Evolutionary conservation across 2,113 vertebrate species (phyloP).

Genomic region (Damaliscus lunatus): DNA sequence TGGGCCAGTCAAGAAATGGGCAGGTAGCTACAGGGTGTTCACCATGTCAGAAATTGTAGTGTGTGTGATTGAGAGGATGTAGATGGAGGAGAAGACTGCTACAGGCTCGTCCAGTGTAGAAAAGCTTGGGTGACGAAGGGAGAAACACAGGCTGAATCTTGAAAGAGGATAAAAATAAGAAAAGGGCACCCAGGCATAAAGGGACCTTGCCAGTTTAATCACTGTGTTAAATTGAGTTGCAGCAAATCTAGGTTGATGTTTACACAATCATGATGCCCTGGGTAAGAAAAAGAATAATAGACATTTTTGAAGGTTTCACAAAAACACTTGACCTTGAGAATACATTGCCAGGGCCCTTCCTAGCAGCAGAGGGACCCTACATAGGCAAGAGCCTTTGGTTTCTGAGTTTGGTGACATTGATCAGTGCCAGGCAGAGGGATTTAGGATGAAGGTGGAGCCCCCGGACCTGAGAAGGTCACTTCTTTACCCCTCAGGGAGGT

Average conservation of each 20-base stretch:
- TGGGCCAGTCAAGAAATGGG: background rate
- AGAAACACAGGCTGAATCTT: background rate
- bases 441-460: background rate
- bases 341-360: background rate
- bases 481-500: background rate
- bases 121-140: background rate
- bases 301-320: background rate
- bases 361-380: background rate
- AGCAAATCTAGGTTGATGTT: background rate
- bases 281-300: background rate
- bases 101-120: no score
- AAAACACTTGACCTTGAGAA: background rate
- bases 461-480: background rate
- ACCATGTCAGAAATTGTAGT: background rate
- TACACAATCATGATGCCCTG: background rate
- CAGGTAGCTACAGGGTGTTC: background rate
- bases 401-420: background rate
- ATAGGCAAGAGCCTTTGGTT: background rate
- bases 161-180: background rate
- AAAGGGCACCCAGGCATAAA: background rate
- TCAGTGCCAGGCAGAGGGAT: fast-evolving
- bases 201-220: background rate
- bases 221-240: background rate
- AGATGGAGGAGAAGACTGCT: background rate
- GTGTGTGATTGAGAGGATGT: background rate